phyloP scores from a whole-genome alignment of 1,140 invertebrate species.

The Drosophila pandora region DNA sequence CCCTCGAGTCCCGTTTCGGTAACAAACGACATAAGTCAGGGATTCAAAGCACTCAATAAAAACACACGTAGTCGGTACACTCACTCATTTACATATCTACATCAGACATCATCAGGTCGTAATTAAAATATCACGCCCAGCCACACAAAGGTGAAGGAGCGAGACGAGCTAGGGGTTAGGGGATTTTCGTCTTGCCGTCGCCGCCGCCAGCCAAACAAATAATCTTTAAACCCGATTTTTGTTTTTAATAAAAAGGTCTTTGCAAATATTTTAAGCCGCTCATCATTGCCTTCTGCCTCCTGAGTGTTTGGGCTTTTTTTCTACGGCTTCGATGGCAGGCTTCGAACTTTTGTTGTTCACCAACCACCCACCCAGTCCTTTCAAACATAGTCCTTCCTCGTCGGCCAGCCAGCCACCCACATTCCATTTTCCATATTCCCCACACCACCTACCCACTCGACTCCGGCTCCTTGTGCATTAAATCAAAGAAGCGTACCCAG shows the following conservation, averaged over 20 bases:
- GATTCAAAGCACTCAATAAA: conserved; percentile 64
- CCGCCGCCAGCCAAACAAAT: conserved; percentile 58
- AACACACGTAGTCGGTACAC: conserved; percentile 15
- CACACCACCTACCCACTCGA: neutral
- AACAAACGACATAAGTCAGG: conserved; percentile 52
- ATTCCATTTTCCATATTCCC: conserved; percentile 6
- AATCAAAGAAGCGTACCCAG: conserved; percentile 78
- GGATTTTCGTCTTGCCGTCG: conserved; percentile 10
- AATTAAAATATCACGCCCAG: conserved; percentile 81
- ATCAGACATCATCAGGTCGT: conserved; percentile 53
- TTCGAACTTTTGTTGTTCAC: conserved; percentile 1
- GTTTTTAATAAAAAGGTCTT: conserved; percentile 71
- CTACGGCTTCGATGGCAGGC: conserved; percentile 14
- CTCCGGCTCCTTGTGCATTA: conserved; percentile 45
- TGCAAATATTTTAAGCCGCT: conserved; percentile 79
- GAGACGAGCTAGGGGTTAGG: neutral
- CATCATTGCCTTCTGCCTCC: conserved; percentile 61
- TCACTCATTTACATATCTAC: conserved; percentile 53
- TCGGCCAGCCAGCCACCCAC: neutral
- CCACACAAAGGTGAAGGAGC: conserved; percentile 48
- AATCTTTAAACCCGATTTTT: conserved; percentile 70
- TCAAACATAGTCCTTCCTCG: too few species aligned
- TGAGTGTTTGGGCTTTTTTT: conserved; percentile 1
- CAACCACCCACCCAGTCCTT: neutral
- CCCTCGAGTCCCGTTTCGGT: neutral